Conservation (phyloP, 2,113 vertebrate species). For the Phocoena phocoena region DNA sequence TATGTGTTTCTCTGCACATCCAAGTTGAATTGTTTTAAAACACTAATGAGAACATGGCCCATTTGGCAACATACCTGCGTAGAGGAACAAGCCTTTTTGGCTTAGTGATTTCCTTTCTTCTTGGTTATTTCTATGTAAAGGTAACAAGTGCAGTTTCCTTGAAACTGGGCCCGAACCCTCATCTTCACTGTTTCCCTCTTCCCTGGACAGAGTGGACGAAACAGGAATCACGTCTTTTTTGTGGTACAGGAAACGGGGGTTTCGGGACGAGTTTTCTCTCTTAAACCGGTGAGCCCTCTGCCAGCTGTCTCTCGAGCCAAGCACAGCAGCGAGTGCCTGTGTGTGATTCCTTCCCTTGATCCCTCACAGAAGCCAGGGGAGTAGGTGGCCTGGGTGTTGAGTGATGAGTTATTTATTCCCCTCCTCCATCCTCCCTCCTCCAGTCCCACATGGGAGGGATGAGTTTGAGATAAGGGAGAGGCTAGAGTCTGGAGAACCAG, state of each 20-base stretch:
- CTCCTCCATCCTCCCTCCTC: background rate
- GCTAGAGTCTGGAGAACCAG: background rate
- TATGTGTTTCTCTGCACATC: background rate
- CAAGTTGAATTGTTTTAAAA: background rate
- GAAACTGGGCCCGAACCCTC: constrained; percentile 24
- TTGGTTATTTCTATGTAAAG: constrained; percentile 37
- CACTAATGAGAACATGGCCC: background rate
- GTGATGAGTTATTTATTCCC: background rate
- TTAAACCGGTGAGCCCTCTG: background rate
- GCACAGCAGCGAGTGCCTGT: background rate
- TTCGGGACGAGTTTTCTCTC: background rate
- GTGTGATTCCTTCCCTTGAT: background rate
- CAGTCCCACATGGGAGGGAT: too few species aligned
- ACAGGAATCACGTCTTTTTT: background rate
- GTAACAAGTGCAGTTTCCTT: constrained; percentile 8
- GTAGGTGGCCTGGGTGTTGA: background rate
- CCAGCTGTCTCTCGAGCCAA: background rate
- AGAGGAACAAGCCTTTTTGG: background rate
- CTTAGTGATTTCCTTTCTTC: constrained; percentile 5
- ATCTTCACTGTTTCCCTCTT: background rate
- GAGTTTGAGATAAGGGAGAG: background rate
- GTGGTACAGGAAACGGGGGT: background rate
- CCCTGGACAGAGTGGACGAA: background rate
- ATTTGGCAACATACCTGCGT: background rate
- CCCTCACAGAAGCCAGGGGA: background rate